These are phyloP conservation scores for Ectemnius cavifrons DNA, from an alignment of 2,888 invertebrate species.

Conservation along the genomic window DNA sequence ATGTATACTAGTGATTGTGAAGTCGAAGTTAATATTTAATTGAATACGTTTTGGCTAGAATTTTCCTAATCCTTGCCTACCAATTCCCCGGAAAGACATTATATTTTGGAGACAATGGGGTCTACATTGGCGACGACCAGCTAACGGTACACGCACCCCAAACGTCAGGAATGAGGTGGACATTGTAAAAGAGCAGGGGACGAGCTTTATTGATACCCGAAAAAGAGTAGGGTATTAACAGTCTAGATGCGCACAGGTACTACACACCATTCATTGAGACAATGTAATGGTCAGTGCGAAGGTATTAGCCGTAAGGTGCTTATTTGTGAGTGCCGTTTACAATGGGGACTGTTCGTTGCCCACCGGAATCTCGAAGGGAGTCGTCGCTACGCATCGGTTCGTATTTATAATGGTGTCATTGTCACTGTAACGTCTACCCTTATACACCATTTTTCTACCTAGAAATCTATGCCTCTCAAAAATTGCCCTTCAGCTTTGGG, in stretches of 20 bases:
- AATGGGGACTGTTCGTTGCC: neutral
- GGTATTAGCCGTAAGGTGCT: conserved; percentile 2
- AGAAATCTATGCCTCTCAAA: too few relatives aligned
- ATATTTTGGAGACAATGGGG: too few relatives aligned
- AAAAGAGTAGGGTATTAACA: neutral
- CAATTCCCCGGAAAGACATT: too few relatives aligned
- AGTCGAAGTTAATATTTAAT: too few relatives aligned
- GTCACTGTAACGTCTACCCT: neutral
- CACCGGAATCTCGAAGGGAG: neutral
- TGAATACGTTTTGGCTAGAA: too few relatives aligned
- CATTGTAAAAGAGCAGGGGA: neutral
- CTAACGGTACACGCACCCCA: conserved; percentile 1
- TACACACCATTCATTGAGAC: neutral
- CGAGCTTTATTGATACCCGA: conserved; percentile 4
- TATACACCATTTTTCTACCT: too few relatives aligned
- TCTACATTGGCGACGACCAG: too few relatives aligned
- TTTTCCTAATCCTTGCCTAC: too few relatives aligned
- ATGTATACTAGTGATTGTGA: too few relatives aligned
- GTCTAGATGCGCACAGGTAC: neutral
- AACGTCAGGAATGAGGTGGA: neutral
- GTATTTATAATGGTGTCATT: neutral
- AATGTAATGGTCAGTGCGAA: conserved; percentile 2
- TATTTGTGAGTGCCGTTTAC: conserved; percentile 1
- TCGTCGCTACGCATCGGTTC: neutral
- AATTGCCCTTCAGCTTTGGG: too few relatives aligned